These are phyloP conservation scores for Phortica variegata DNA, from an alignment of 1,140 invertebrate genomes.

Conservation along the genomic window DNA sequence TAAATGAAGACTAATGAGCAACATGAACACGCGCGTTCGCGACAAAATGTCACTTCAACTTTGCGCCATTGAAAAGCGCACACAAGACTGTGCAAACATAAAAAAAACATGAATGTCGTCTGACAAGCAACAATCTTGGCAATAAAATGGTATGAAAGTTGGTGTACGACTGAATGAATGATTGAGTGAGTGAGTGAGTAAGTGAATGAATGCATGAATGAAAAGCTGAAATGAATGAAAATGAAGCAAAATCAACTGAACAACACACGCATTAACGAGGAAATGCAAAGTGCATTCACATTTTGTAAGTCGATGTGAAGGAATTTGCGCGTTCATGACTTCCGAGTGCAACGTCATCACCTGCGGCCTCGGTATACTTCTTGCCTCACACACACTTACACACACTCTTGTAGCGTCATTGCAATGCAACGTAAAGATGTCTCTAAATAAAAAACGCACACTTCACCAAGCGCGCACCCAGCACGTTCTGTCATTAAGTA, in stretches of 20 bases:
- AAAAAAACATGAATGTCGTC: too few relatives aligned
- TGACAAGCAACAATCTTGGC: too few relatives aligned
- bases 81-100: too few relatives aligned
- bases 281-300: constrained; percentile 54
- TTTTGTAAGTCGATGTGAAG: constrained; percentile 25
- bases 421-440: constrained; percentile 2
- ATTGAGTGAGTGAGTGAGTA: background rate
- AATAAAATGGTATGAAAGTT: too few relatives aligned
- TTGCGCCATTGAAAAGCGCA: too few relatives aligned
- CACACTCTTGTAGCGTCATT: background rate
- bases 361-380: too few relatives aligned
- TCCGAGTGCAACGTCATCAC: constrained; percentile 34
- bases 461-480: background rate
- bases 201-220: background rate
- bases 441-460: constrained; percentile 12
- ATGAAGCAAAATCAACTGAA: constrained; percentile 42
- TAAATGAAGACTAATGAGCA: constrained; percentile 39
- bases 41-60: too few relatives aligned
- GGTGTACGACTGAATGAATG: background rate
- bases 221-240: constrained; percentile 3
- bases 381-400: constrained; percentile 6
- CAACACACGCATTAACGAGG: constrained; percentile 45
- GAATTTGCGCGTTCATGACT: constrained; percentile 19
- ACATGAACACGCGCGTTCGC: too few relatives aligned
- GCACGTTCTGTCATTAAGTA: constrained; percentile 36